Conservation (phyloP, 2,797 vertebrate species). For the Rhynchotus rufescens region DNA sequence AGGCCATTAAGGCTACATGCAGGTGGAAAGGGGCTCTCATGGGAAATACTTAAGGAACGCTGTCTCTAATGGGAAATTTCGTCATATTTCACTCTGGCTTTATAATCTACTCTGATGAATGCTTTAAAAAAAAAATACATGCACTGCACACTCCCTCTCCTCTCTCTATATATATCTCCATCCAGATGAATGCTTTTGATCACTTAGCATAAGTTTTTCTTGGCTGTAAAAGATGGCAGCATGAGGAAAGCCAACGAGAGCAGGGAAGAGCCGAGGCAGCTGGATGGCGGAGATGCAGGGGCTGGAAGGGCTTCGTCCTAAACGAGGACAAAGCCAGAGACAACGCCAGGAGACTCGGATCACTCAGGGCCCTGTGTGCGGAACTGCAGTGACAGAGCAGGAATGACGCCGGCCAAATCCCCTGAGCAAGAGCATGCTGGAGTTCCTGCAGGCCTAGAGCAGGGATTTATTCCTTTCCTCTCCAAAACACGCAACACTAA, state of each 20-base stretch:
- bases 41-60: conserved; percentile 24
- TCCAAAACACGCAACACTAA: background rate
- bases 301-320: background rate
- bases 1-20: background rate
- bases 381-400: background rate
- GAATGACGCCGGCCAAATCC: background rate
- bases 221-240: conserved; percentile 58
- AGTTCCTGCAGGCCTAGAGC: conserved; percentile 21
- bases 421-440: conserved; percentile 12
- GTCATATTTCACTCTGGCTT: conserved; percentile 25
- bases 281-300: background rate
- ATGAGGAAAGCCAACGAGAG: conserved; percentile 25
- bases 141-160: background rate
- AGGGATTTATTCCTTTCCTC: background rate
- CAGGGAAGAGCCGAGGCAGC: background rate
- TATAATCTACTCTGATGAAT: conserved; percentile 40
- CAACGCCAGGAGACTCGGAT: background rate
- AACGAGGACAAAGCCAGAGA: conserved; percentile 46
- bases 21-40: background rate
- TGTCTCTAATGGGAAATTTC: conserved; percentile 33
- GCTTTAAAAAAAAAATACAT: conserved; percentile 1
- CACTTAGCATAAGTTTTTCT: conserved; percentile 63
- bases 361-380: background rate
- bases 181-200: conserved; percentile 63
- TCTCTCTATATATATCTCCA: background rate